phyloP scores from a whole-genome alignment of 2,113 vertebrate genomes.

The Vanacampus margaritifer region DNA sequence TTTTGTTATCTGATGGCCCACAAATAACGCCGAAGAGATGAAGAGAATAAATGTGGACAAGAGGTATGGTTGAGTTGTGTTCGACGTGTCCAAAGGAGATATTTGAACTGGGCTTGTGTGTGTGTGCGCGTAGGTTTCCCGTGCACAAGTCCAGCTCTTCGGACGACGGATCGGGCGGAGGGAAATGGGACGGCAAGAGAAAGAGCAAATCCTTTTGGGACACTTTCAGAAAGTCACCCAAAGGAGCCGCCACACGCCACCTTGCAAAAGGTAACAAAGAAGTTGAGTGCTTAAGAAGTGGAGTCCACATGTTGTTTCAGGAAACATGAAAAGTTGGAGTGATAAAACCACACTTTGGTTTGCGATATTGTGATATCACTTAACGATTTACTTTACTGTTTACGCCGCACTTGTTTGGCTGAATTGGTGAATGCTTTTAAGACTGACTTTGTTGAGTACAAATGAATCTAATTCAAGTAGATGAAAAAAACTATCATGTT shows the following conservation, averaged over 20 bases:
- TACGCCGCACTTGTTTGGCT: too few relatives aligned
- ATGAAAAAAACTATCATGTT: too few relatives aligned
- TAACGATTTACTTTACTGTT: too few relatives aligned
- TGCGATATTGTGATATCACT: too few relatives aligned
- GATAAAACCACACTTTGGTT: too few relatives aligned
- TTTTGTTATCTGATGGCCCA: constrained; percentile 6
- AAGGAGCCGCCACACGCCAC: constrained; percentile 78
- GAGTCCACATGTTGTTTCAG: too few relatives aligned
- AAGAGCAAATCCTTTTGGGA: constrained; percentile 97
- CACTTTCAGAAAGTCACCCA: constrained; percentile 90
- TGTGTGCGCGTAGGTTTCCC: constrained; percentile 75
- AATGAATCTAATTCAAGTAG: too few relatives aligned
- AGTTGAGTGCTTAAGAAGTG: not conserved
- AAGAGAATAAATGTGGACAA: constrained; percentile 61
- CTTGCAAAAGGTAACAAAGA: constrained; percentile 82
- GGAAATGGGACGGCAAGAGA: constrained; percentile 89
- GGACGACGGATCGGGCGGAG: constrained; percentile 91
- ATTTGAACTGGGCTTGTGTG: not conserved
- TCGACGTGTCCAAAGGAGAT: not conserved
- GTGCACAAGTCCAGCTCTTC: constrained; percentile 87
- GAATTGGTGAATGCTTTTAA: too few relatives aligned
- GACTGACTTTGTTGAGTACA: too few relatives aligned
- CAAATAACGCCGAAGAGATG: constrained; percentile 32
- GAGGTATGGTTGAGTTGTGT: constrained; percentile 43
- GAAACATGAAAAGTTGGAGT: too few relatives aligned